A percentile compares a stretch with the other conserved stretches of the same genome.
Evolutionary conservation across 1,140 invertebrate genomes (phyloP).

Genomic region (Melanaphis sacchari): DNA sequence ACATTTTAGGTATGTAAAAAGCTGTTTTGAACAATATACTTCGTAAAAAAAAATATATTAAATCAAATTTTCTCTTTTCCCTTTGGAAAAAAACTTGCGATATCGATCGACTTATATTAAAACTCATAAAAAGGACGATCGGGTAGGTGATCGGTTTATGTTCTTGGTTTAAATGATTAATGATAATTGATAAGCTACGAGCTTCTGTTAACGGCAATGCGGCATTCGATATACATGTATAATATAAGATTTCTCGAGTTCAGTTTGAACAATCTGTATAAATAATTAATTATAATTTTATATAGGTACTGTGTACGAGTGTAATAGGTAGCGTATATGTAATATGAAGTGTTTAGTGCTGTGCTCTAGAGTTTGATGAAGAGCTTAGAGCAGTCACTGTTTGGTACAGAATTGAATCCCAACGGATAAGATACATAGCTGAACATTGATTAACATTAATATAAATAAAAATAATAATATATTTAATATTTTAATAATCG

Average conservation of each 20-base stretch:
- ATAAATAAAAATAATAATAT: not conserved
- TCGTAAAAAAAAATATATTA: not conserved
- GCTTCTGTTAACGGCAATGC: not conserved
- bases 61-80: not conserved
- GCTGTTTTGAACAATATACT: not conserved
- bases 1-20: not conserved
- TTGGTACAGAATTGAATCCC: not conserved
- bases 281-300: not conserved
- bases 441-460: not conserved
- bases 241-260: not conserved
- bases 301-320: not conserved
- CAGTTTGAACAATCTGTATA: not conserved
- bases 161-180: not conserved
- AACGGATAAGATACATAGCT: not conserved
- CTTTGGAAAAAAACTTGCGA: not conserved
- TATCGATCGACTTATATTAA: not conserved
- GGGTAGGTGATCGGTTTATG: not conserved
- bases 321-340: not conserved
- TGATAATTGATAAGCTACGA: not conserved
- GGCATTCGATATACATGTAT: not conserved
- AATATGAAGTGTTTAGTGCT: not conserved
- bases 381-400: not conserved
- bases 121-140: not conserved
- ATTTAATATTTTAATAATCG: too few species aligned
- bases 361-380: not conserved